A percentile compares a stretch with the other conserved stretches of the same genome.
These are phyloP conservation scores for Globia sparganii DNA, from an alignment of 2,888 invertebrate species.

Conservation along the genomic window DNA sequence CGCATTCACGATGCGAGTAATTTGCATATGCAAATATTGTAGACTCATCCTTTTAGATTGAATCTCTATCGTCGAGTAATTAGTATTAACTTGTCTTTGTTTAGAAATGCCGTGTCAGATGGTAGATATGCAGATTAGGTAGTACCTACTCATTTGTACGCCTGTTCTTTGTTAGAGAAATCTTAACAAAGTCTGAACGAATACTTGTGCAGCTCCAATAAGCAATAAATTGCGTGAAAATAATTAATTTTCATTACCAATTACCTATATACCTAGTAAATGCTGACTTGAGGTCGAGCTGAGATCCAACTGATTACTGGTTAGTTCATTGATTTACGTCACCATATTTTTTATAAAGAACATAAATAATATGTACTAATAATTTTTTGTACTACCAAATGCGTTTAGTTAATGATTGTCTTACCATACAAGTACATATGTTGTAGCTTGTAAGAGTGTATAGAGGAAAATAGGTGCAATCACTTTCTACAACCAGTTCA, in stretches of 20 bases:
- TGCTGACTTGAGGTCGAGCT: neutral
- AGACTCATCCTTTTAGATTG: constrained; percentile 41
- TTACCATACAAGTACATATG: neutral
- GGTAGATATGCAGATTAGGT: constrained; percentile 16
- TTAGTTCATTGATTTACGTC: neutral
- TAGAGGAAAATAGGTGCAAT: constrained; percentile 15
- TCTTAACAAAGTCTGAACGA: constrained; percentile 4
- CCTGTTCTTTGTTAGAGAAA: constrained; percentile 19
- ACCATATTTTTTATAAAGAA: neutral
- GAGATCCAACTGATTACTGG: neutral
- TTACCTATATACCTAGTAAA: no score
- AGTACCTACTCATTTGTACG: neutral
- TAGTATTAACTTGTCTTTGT: constrained; percentile 42
- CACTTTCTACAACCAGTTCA: neutral
- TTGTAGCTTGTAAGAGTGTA: neutral
- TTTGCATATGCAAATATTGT: constrained; percentile 41
- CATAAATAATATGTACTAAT: neutral
- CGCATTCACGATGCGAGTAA: constrained; percentile 12
- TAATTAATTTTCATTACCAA: neutral
- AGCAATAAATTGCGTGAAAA: neutral
- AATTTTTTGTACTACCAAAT: neutral
- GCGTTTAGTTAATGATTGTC: neutral
- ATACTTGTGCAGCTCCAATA: neutral
- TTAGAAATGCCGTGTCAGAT: constrained; percentile 24
- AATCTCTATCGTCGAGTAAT: constrained; percentile 32